Evolutionary conservation across 1,140 invertebrate species (phyloP).

Genomic region (Coenobita brevimanus): DNA sequence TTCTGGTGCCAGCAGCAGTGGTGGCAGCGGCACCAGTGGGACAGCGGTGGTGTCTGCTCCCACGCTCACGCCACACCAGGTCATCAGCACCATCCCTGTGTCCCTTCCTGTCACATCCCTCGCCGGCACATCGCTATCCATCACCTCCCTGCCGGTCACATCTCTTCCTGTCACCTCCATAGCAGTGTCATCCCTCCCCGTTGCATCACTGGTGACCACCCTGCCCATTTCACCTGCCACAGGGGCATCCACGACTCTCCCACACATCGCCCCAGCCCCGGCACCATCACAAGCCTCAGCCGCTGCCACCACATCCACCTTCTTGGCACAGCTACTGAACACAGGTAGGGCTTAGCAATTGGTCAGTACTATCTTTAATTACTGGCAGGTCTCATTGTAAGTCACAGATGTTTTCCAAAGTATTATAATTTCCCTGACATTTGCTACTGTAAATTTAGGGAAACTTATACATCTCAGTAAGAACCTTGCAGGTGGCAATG

Average conservation of each 20-base stretch:
- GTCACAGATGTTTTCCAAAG: too few species aligned
- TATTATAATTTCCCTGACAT: too few species aligned
- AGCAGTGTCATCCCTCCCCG: slow-evolving; percentile 27
- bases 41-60: background rate
- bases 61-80: slow-evolving; percentile 45
- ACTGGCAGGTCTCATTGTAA: too few species aligned
- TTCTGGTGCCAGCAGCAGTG: slow-evolving; percentile 29
- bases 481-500: too few species aligned
- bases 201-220: too few species aligned
- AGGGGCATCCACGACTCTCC: background rate
- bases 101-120: background rate
- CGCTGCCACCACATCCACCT: slow-evolving; percentile 14
- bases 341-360: slow-evolving; percentile 41
- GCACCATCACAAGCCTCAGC: background rate
- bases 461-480: too few species aligned
- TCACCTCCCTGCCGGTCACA: slow-evolving; percentile 9
- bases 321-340: slow-evolving; percentile 57
- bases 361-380: too few species aligned
- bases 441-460: too few species aligned
- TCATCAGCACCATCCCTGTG: slow-evolving; percentile 5
- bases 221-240: background rate
- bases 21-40: background rate
- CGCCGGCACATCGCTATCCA: background rate
- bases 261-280: slow-evolving; percentile 29
- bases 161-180: background rate